Evolutionary conservation across 2,888 invertebrate genomes (phyloP).

Genomic region (Eremobia ochroleuca): DNA sequence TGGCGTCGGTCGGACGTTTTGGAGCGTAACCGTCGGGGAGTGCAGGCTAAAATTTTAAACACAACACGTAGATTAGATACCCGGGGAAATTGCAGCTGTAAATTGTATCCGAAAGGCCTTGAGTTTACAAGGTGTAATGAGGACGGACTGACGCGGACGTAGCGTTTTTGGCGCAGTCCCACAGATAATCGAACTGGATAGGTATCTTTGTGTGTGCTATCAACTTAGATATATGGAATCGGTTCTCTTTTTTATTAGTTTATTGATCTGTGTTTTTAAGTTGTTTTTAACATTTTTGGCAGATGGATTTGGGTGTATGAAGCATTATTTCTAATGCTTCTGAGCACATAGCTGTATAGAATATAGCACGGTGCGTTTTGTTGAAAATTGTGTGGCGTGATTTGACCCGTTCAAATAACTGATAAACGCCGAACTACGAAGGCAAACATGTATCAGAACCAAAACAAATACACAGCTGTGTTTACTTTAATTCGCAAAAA

Average conservation of each 20-base stretch:
- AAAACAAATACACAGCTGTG: not conserved
- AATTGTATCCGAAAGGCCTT: slow-evolving; percentile 61
- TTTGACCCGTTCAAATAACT: not conserved
- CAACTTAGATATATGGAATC: slow-evolving; percentile 18
- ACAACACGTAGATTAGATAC: slow-evolving; percentile 60
- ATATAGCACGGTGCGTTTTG: not conserved
- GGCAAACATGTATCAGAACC: not conserved
- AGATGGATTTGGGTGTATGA: not conserved
- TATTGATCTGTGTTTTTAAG: slow-evolving; percentile 12
- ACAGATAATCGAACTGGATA: slow-evolving; percentile 26
- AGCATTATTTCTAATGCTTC: not conserved
- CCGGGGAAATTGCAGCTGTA: slow-evolving; percentile 61
- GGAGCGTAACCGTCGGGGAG: slow-evolving; percentile 47
- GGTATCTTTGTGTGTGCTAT: slow-evolving; percentile 30
- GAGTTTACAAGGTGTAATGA: slow-evolving; percentile 58
- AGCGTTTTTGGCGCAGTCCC: slow-evolving; percentile 56
- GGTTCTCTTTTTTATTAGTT: slow-evolving; percentile 36
- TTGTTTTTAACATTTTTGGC: not conserved
- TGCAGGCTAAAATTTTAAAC: slow-evolving; percentile 64
- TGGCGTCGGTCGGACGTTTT: slow-evolving; percentile 52
- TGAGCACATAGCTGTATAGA: not conserved
- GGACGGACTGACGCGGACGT: slow-evolving; percentile 17
- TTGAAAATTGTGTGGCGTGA: not conserved
- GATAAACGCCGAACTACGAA: not conserved
- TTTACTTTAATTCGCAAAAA: not conserved